Base-by-base conservation (phyloP, 2,797 vertebrate genomes). In the Tadarida brasiliensis region DNA sequence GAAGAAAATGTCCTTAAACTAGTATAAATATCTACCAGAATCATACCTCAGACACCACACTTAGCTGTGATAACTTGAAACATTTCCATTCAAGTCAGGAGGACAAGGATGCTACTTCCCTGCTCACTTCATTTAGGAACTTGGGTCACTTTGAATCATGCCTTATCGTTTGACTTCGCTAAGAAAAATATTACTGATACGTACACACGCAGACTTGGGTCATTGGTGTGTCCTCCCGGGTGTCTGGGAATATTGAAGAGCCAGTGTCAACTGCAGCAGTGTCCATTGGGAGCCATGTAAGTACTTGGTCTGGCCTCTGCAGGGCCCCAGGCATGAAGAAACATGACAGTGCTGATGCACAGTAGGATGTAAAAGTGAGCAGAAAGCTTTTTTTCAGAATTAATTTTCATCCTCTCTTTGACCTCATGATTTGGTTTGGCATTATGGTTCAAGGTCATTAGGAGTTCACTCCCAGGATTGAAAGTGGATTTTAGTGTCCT, bases 381-480 rank as follows among this genome's bases (percentile, higher is more conserved):
- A 65, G 76, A 35, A 61, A 67, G 7, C 1, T 35, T 44, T 16
- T 59, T 80, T 51, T 78, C 44, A 44, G 33, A 80, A 47, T 94
- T 14, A 33, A 2, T 47, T 80, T 89, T 90, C n/a, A 56, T 86
- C 22, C 9, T 83, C 4, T 77, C 26, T 74, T 68, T 83, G 84
- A 78, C 20, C n/a, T 70, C 26, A 14, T 35, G 63, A 71, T 90
- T 88, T 94, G 39, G 71, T 92, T 78, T 87, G 39, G 28, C 61
- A 11, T 87, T 3, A 28, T 82, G 65, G 19, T 65, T 90, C 51
- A 56, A 30, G 92, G 63, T 87, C 30, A 54, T 20, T 61, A 87
- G 39, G 20, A 35, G 56, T 51, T 80, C 47, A 26, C 51, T 33
- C 26, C 11, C n/a, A n/a, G 61, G 24, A 61, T 20, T 54, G 47